phyloP scores from a whole-genome alignment of 1,140 invertebrate genomes.

The Globodera rostochiensis region DNA sequence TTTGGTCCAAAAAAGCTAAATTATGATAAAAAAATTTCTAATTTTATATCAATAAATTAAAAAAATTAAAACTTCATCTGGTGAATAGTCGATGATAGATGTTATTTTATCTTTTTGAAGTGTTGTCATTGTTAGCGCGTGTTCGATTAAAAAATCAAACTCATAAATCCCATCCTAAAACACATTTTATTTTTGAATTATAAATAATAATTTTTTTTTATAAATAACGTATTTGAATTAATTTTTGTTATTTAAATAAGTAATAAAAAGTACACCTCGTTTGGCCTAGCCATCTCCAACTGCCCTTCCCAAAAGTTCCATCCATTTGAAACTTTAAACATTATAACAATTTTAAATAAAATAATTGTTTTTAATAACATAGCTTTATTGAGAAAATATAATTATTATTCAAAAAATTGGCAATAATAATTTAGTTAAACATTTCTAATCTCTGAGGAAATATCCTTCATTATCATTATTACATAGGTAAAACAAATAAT shows the following conservation, averaged over 20 bases:
- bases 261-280: not conserved
- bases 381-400: too few relatives aligned
- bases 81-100: conserved; percentile 26
- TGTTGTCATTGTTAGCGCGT: conserved; percentile 46
- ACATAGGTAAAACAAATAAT: not conserved
- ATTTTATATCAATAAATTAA: not conserved
- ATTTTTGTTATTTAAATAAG: not conserved
- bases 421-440: too few relatives aligned
- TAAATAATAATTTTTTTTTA: too few relatives aligned
- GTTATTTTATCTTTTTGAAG: not conserved
- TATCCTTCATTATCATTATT: not conserved
- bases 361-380: too few relatives aligned
- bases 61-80: conserved; percentile 9
- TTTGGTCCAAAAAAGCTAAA: conserved; percentile 8
- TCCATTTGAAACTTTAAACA: not conserved
- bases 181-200: not conserved
- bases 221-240: too few relatives aligned
- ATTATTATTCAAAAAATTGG: too few relatives aligned
- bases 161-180: conserved; percentile 53
- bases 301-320: not conserved
- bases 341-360: too few relatives aligned
- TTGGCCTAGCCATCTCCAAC: not conserved
- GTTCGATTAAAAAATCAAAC: conserved; percentile 42
- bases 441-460: too few relatives aligned
- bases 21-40: not conserved